Percentiles rank a stretch among this genome's conserved stretches.
These are phyloP conservation scores for Gadopsis bispinosus DNA, from an alignment of 2,797 vertebrate genomes.

Conservation along the genomic window DNA sequence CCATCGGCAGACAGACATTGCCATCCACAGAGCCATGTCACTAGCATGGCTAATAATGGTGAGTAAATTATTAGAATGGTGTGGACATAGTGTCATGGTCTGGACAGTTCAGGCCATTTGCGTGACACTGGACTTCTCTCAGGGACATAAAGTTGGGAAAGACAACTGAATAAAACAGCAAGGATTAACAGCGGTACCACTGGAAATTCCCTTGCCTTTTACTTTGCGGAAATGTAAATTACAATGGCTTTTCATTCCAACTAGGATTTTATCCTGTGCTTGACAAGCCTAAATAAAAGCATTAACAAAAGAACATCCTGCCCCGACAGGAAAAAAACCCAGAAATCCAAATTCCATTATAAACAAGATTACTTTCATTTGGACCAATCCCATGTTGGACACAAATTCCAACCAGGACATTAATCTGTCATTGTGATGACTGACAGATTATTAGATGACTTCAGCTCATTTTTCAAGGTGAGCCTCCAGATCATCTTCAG, in stretches of 20 bases:
- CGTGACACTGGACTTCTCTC: not conserved
- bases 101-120: too few relatives aligned
- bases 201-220: constrained; percentile 1
- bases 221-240: not conserved
- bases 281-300: not conserved
- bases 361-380: constrained; percentile 7
- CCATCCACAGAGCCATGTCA: not conserved
- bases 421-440: not conserved
- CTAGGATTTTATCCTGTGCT: not conserved
- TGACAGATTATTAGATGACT: not conserved
- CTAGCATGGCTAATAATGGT: not conserved
- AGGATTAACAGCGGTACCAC: not conserved
- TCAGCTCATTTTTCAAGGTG: too few relatives aligned
- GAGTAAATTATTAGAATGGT: not conserved
- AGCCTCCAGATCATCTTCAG: too few relatives aligned
- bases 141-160: not conserved
- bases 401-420: not conserved
- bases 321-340: constrained; percentile 1
- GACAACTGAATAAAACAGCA: not conserved
- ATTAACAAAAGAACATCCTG: not conserved
- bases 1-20: not conserved
- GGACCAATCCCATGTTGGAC: not conserved
- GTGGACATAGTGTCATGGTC: not conserved
- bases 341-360: constrained; percentile 7
- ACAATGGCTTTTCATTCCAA: not conserved